These are phyloP conservation scores for Tamias sibiricus DNA, from an alignment of 2,113 vertebrate species.

Conservation along the genomic window DNA sequence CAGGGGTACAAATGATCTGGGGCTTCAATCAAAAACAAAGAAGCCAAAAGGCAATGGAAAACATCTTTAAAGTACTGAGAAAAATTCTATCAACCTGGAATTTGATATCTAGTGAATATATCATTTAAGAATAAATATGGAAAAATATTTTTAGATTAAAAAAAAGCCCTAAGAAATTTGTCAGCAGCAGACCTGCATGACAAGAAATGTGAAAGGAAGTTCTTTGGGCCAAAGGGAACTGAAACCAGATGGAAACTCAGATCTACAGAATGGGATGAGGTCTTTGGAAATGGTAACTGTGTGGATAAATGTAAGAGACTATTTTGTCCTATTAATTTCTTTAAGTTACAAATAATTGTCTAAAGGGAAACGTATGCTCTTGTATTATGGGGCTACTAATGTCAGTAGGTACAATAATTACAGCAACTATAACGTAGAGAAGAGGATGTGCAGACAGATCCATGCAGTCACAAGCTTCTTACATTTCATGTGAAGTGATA, in stretches of 20 bases:
- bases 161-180: not conserved
- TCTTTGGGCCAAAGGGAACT: not conserved
- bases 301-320: not conserved
- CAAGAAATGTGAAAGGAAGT: not conserved
- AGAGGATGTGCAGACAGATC: not conserved
- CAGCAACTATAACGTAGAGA: not conserved
- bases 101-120: not conserved
- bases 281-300: not conserved
- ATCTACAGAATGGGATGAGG: not conserved
- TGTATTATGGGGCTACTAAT: not conserved
- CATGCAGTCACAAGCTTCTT: not conserved
- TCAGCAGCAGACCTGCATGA: not conserved
- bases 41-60: not conserved
- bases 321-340: not conserved
- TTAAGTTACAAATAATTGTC: conserved; percentile 10
- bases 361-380: not conserved
- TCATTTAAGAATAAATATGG: not conserved
- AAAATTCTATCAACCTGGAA: not conserved
- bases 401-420: not conserved
- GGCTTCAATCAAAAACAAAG: not conserved
- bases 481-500: not conserved
- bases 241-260: not conserved
- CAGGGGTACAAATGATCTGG: not conserved
- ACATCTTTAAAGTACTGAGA: not conserved
- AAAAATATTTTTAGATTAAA: not conserved